Percentiles rank a stretch among this genome's conserved stretches.
Conservation (phyloP, 1,140 invertebrate species). For the Pogonomyrmex californicus region DNA sequence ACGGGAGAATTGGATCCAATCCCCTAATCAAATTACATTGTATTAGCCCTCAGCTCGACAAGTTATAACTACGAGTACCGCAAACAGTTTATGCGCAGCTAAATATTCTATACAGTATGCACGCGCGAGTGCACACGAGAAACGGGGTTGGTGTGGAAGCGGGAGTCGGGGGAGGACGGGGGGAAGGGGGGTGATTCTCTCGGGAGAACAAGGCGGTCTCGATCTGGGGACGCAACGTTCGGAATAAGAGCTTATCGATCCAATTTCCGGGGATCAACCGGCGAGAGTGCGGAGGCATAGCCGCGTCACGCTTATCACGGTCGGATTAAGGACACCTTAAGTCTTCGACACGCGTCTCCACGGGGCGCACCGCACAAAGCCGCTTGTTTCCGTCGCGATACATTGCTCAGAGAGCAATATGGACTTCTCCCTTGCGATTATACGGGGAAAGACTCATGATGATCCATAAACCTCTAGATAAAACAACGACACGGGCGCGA, state of each 20-base stretch:
- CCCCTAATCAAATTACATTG: conserved; percentile 53
- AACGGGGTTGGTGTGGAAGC: neutral
- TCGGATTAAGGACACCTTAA: conserved; percentile 76
- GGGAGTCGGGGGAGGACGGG: neutral
- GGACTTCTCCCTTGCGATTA: conserved; percentile 7
- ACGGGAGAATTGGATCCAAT: conserved; percentile 1
- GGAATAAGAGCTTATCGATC: conserved; percentile 76
- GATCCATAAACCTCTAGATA: neutral
- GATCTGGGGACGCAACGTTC: conserved; percentile 56
- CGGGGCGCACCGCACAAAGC: conserved; percentile 59
- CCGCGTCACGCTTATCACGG: conserved; percentile 69
- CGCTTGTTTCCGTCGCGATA: conserved; percentile 50
- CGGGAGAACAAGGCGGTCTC: neutral
- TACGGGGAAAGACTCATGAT: neutral
- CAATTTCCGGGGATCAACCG: conserved; percentile 75
- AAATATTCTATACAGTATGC: conserved; percentile 55
- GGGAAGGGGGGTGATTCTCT: neutral
- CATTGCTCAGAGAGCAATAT: conserved; percentile 24
- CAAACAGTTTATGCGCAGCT: conserved; percentile 61
- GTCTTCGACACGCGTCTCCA: conserved; percentile 71
- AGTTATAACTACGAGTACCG: conserved; percentile 48
- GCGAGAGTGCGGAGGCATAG: conserved; percentile 63
- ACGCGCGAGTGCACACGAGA: conserved; percentile 46
- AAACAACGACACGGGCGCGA: neutral
- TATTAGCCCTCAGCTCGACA: conserved; percentile 58